A percentile compares a stretch with the other conserved stretches of the same genome.
phyloP scores from a whole-genome alignment of 2,888 invertebrate species.

The Harpalus rubripes region DNA sequence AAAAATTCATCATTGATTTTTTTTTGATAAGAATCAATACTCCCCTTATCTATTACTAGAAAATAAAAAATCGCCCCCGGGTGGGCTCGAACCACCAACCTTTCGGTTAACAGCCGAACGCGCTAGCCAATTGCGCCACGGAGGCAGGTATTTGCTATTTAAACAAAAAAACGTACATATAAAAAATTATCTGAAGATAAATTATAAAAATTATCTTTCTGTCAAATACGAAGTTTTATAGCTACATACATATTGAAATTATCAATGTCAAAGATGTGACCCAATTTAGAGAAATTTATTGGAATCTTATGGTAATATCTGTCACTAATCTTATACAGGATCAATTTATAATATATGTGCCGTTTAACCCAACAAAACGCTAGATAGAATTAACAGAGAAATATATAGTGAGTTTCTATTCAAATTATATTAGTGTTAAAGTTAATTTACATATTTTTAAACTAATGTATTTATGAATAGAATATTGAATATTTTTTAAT shows the following conservation, averaged over 20 bases:
- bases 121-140: slow-evolving; percentile 83
- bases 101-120: slow-evolving; percentile 98
- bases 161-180: background rate
- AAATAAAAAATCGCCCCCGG: background rate
- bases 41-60: no score
- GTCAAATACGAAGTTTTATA: background rate
- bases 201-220: no score
- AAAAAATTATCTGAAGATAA: no score
- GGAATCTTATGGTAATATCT: background rate
- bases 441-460: no score
- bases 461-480: no score
- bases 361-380: background rate
- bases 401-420: background rate
- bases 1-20: no score
- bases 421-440: no score
- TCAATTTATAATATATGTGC: background rate
- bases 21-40: no score
- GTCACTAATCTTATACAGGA: background rate
- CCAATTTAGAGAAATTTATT: background rate
- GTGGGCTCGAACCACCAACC: slow-evolving; percentile 91
- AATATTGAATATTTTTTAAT: no score
- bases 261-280: background rate
- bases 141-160: background rate
- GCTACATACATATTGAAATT: background rate
- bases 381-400: background rate